Base-by-base conservation (phyloP, 2,888 invertebrate species). In the Drosophila vallismaia region DNA sequence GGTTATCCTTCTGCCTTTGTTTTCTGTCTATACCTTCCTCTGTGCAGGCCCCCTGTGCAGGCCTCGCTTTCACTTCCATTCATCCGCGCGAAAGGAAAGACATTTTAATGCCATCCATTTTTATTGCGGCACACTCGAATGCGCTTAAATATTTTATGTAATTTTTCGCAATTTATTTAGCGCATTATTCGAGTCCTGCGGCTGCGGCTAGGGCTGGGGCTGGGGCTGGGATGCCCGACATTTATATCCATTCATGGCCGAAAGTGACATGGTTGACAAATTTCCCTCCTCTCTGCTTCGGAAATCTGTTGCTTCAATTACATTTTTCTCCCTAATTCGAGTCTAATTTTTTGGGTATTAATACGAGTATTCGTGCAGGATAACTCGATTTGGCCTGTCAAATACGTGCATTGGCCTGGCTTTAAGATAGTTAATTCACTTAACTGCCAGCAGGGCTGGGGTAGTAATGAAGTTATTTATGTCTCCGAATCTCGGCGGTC, bases 111-210 rank as follows among this genome's bases (percentile, higher is more conserved):
- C 83, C 69, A 29, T 74, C 86, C 86, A 84, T 84, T 87, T 84
- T 85, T 87, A 87, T 83, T 66, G 77, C 76, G 79, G 86, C 71
- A 86, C 88, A 86, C 88, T 84, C 86, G 84, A 85, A 85, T 88
- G 85, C 84, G 76, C 81, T 85, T 88, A 88, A 85, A 85, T 85
- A 88, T 85, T 85, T 85, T 81, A 85, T 85, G 88, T 84, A 85
- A 85, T 85, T 84, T 88, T 88, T 86, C 78, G 86, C 88, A 88
- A 88, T 85, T 85, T 85, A 85, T 88, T 85, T 86, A 79, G 83
- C 80, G 80, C 80, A 88, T 88, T 88, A 86, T 80, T 82, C 77
- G 81, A 1, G 19, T 19, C 19, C 19, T 19, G 19, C 19, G 19
- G 19, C 19, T 19, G 19, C 19, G 19, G 19, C 19, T 19, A 2